Evolutionary conservation across 2,113 vertebrate genomes (phyloP).

Genomic region (Vanacampus margaritifer): DNA sequence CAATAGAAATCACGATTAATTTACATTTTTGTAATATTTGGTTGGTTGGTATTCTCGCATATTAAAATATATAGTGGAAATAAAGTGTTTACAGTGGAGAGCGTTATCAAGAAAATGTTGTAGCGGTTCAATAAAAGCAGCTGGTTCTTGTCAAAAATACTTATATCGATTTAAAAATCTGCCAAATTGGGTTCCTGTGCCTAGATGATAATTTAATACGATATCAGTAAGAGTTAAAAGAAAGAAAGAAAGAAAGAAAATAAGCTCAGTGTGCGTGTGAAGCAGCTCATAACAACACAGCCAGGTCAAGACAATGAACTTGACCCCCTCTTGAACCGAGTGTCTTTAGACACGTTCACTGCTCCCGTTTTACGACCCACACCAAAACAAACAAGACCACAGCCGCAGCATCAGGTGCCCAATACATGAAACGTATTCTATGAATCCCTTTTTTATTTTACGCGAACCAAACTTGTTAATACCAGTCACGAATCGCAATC

Average conservation of each 20-base stretch:
- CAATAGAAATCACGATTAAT: neutral
- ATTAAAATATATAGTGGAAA: neutral
- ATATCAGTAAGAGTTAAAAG: neutral
- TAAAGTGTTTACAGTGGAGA: neutral
- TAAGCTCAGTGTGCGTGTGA: constrained; percentile 1
- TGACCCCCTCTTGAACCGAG: constrained; percentile 58
- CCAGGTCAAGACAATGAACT: constrained; percentile 44
- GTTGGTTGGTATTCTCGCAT: neutral
- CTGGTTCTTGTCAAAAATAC: no score
- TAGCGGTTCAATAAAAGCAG: neutral
- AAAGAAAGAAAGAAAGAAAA: neutral
- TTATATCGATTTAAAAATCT: neutral
- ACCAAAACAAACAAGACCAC: neutral
- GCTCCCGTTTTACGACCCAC: constrained; percentile 7
- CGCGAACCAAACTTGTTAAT: neutral
- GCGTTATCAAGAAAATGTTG: neutral
- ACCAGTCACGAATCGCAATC: neutral
- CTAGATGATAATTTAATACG: neutral
- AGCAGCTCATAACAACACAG: constrained; percentile 20
- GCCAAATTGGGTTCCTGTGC: neutral
- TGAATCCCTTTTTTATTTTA: neutral
- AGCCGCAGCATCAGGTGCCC: neutral
- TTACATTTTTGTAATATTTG: neutral
- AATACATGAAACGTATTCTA: neutral
- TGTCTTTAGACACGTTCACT: constrained; percentile 48